Base-by-base conservation (phyloP, 2,113 vertebrate genomes). In the Festucalex cinctus region DNA sequence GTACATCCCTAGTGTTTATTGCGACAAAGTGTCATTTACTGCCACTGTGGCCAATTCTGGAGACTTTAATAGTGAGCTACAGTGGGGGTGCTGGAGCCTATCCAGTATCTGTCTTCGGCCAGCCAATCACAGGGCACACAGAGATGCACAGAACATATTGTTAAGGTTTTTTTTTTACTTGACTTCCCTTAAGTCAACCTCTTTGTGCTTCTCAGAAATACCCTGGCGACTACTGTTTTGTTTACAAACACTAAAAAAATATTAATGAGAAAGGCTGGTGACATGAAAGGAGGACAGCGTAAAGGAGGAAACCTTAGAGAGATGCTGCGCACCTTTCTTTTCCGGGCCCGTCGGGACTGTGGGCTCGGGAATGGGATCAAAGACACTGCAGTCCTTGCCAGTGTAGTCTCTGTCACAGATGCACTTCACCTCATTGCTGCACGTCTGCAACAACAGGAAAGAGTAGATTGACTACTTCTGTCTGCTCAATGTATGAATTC, bases 371-470 rank as follows among this genome's bases (percentile, higher is more conserved):
- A 95, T 92, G 44, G 95, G 96, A 85, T 98, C 95, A 28, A 88
- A 92, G 16, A 98, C 93, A 3, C 95, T 98, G 92, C 95, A 98
- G 90, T 98, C 95, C 87, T 96, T 98, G 73, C 96, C 96, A 0
- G 95, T 98, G 92, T 95, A 95, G 82, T 97, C 95, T 0, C 93
- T 69, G 82, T 95, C 92, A 76, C 96, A 98, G 91, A 98, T 98
- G 71, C 95, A 98, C 77, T 95, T 97, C 74, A 95, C 96, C 80
- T 98, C 95, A 0, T 96, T 98, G 78, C 96, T 98, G 90, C 96
- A 98, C 20, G 94, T 95, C 95, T 97, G 60, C 0, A 16, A 66
- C 20, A 26, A 3, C 70, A 69, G 66, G 36, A 60, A 56, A 54
- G 13, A 9, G 22, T 16, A 66, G 9, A 49, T 32, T 5, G 6